phyloP scores from a whole-genome alignment of 2,113 vertebrate species.

The Neoarius graeffei region DNA sequence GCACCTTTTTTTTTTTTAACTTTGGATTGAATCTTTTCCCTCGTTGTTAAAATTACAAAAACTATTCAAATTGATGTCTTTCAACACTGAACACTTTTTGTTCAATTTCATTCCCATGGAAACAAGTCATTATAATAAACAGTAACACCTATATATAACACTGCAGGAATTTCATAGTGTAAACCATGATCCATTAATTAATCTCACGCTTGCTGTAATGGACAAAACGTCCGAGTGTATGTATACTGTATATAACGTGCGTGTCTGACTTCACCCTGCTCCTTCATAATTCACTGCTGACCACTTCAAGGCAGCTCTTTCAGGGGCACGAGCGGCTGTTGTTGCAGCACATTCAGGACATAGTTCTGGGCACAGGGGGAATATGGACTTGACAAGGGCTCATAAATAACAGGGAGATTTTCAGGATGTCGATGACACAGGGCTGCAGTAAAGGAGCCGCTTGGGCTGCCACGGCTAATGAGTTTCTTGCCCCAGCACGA shows the following conservation, averaged over 20 bases:
- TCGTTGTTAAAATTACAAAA: constrained; percentile 52
- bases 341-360: constrained; percentile 69
- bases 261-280: constrained; percentile 58
- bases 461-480: constrained; percentile 57
- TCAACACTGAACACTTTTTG: constrained; percentile 46
- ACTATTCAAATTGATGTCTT: constrained; percentile 45
- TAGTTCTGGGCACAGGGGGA: constrained; percentile 70
- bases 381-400: constrained; percentile 66
- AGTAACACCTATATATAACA: not conserved
- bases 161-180: constrained; percentile 55
- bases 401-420: constrained; percentile 72
- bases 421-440: constrained; percentile 69
- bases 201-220: constrained; percentile 63
- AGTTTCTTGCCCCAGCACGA: constrained; percentile 54
- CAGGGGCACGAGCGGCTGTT: constrained; percentile 62
- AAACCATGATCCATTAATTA: constrained; percentile 67
- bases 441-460: constrained; percentile 60
- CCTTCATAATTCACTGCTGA: constrained; percentile 62
- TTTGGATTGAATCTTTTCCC: constrained; percentile 13
- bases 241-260: constrained; percentile 30
- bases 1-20: constrained; percentile 1
- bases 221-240: constrained; percentile 32
- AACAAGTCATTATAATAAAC: constrained; percentile 5
- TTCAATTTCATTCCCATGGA: constrained; percentile 42
- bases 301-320: constrained; percentile 62